Base-by-base conservation (phyloP, 2,797 vertebrate species). In the Alcedo quadribrachys region DNA sequence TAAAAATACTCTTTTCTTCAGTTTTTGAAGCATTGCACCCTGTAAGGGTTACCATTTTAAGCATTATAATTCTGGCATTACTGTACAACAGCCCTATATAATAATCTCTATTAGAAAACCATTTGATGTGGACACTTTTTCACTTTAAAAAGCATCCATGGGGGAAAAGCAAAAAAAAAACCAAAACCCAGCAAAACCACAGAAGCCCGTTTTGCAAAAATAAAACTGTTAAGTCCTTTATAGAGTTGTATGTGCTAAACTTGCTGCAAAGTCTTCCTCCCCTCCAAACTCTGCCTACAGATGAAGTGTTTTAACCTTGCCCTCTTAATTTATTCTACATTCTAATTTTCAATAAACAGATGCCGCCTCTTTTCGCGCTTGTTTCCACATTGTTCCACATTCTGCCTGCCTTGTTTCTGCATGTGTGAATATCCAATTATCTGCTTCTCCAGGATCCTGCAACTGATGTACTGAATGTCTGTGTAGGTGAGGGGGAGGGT, bases 341-440 rank as follows among this genome's bases (percentile, higher is more conserved):
- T 94, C 91, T 94, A 90, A 95, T 93, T 95, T 91, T 87, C 94
- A 94, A 78, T 96, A 96, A 95, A 90, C 95, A 95, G 95, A 95
- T 96, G 96, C 96, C 73, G 60, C 94, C 95, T 96, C 94, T 91
- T 93, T 91, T 87, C 11, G 79, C 12, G 43, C 93, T 85, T 85
- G 93, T 93, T 94, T 94, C 90, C 91, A 81, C 87, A 85, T 94
- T 94, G 89, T 96, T 96, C 92, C 94, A 89, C 92, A 83, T 92
- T 89, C 94, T 94, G 93, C 94, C 90, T 57, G 86, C 25, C 69
- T 92, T 94, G 79, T 94, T 95, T 94, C 94, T 94, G 95, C 96
- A 87, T 93, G 76, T 94, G 88, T 93, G 94, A 92, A 81, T 92
- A 94, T 95, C 94, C 95, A 89, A 83, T 95, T 94, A 95, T 73